Percentiles rank a stretch among this genome's conserved stretches.
Conservation (phyloP, 2,888 invertebrate species). For the Heliconius aoede region DNA sequence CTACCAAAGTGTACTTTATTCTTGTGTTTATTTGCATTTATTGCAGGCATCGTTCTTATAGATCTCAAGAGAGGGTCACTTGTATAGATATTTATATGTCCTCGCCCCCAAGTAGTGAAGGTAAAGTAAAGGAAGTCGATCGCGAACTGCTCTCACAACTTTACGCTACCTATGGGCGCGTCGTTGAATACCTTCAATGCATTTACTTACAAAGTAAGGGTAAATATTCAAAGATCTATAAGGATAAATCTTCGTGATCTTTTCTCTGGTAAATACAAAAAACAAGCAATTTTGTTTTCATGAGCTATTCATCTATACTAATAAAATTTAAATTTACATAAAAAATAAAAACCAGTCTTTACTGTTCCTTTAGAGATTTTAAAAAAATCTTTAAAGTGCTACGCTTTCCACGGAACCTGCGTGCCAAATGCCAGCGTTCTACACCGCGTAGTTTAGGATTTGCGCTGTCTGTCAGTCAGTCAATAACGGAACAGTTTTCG, state of each 20-base stretch:
- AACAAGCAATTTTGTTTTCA: not conserved
- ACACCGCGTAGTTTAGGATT: too few relatives aligned
- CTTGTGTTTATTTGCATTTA: not conserved
- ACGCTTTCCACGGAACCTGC: not conserved
- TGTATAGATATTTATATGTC: conserved; percentile 24
- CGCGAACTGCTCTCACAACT: conserved; percentile 26
- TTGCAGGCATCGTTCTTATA: not conserved
- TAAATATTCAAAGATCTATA: conserved; percentile 3
- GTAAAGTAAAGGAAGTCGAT: conserved; percentile 18
- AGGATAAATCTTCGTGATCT: not conserved
- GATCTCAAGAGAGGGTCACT: conserved; percentile 25
- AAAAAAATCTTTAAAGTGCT: not conserved
- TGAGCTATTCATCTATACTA: not conserved
- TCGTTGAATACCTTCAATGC: conserved; percentile 14
- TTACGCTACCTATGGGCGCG: conserved; percentile 26
- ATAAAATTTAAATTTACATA: not conserved
- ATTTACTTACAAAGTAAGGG: conserved; percentile 12
- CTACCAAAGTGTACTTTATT: not conserved
- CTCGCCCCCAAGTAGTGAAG: not conserved
- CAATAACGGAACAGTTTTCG: too few relatives aligned
- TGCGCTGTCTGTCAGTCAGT: too few relatives aligned
- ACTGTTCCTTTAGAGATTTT: too few relatives aligned
- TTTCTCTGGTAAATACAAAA: not conserved
- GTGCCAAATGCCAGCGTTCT: too few relatives aligned
- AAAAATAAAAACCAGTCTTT: not conserved